Evolutionary conservation across 2,888 invertebrate genomes (phyloP), one percentile per base, ranked within the genome.

Genomic region (Aplocera efformata): DNA sequence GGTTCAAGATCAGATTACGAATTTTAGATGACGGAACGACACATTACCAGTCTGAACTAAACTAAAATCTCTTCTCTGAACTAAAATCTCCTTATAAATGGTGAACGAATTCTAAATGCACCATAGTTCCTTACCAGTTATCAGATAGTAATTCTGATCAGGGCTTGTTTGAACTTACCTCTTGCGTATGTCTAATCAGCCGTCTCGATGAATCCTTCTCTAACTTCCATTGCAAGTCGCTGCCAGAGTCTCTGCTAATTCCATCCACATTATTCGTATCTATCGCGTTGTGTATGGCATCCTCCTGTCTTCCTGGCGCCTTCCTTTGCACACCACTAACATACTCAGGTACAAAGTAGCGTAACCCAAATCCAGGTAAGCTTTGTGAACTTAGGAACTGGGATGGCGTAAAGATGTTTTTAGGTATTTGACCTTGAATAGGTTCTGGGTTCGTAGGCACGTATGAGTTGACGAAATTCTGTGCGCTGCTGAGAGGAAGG

Each of bases 401-500:
- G 0, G 71, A 56, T 40, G 73, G 75, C 4, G 67, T 74, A 47
- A 79, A 72, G 58, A 73, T 77, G 47, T 70, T 58, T n/a, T 48
- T 49, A 0, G 61, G 44, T 1, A 71, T 57, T 38, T 63, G 48
- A 6, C 64, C 69, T 28, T 66, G 62, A 6, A 69, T 55, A 3
- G 72, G 64, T 47, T 66, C 17, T 0, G 39, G 66, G 10, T 67
- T 64, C 20, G 45, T 60, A 1, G 83, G 82, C 23, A 68, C 56
- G 56, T 89, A 88, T 0, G 80, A 67, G 62, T 79, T 85, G 53
- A 79, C 86, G 50, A 89, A 86, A 3, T 74, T 70, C 58, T 85
- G 82, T 0, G 79, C 88, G 37, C 70, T 84, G 64, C 62, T 86
- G 2, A 71, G 58, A 4, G 65, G 67, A 0, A 69, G 46, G 13